Base-by-base conservation (phyloP, 1,140 invertebrate species). In the Idris sp. region DNA sequence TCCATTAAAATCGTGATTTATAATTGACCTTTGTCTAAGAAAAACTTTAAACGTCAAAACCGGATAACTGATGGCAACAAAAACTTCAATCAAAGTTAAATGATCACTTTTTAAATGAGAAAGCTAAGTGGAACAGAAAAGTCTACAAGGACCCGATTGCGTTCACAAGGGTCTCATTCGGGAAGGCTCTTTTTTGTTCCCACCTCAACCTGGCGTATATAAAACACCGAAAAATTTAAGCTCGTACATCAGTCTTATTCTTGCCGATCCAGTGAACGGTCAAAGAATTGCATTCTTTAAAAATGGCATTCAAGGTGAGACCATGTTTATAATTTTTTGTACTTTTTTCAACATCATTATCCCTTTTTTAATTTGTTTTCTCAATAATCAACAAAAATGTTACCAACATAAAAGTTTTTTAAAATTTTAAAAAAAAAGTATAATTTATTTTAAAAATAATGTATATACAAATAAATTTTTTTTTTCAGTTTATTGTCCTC, bases 401-500 rank as follows among this genome's bases (percentile, higher is more conserved):
- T n/a, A n/a, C n/a, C n/a, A n/a, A 22, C 6, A 22, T 6, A 22
- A 2, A 22, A 22, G 19, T 22, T 22, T 22, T 6, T 4, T 22
- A 22, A 22, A 49, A 35, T 2, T 2, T 19, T 11, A 18, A 33
- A 16, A 14, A 41, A 30, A 35, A 19, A 3, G n/a, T 6, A 48
- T 13, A 15, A 14, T 44, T 44, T 28, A 44, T 44, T 26, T n/a
- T n/a, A n/a, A n/a, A n/a, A n/a, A n/a, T n/a, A n/a, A n/a, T n/a
- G n/a, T n/a, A n/a, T n/a, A n/a, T n/a, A 22, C 19, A 22, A 22
- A 22, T 22, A 22, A 22, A 22, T 22, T 36, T 36, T 15, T 7
- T 13, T 40, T 82, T 82, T 4, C 78, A 91, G 90, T 54, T 89
- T 44, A 56, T 89, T 40, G 46, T 90, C n/a, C n/a, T n/a, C n/a